Percentiles rank a stretch among this genome's conserved stretches.
These are phyloP conservation scores for Falco columbarius DNA, from an alignment of 2,797 vertebrate genomes.

Conservation along the genomic window DNA sequence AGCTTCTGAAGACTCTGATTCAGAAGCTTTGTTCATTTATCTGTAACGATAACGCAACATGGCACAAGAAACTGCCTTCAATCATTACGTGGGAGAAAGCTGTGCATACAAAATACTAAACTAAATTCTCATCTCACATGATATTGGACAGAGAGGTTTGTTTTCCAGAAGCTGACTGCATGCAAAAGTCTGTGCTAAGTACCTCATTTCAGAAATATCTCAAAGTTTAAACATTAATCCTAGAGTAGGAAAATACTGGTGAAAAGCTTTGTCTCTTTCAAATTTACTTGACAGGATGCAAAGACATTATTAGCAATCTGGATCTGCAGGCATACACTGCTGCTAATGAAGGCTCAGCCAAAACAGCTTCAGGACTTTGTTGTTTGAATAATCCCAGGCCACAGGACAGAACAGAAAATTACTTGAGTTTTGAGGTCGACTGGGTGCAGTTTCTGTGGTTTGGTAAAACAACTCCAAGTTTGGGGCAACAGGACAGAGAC, in stretches of 20 bases:
- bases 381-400: neutral
- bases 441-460: neutral
- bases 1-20: neutral
- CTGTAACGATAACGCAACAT: neutral
- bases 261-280: neutral
- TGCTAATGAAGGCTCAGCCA: neutral
- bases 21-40: neutral
- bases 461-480: neutral
- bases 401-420: neutral
- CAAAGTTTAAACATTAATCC: neutral
- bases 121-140: neutral
- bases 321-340: accelerated
- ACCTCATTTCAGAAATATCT: neutral
- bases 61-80: neutral
- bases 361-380: neutral
- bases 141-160: neutral
- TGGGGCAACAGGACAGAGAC: neutral
- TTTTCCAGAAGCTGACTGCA: neutral
- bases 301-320: accelerated
- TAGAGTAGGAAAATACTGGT: neutral
- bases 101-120: neutral
- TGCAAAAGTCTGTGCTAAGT: neutral
- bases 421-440: neutral
- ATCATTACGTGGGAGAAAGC: neutral
- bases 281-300: neutral